Base-by-base conservation (phyloP, 1,140 invertebrate species). In the Phenacoccus solenopsis region DNA sequence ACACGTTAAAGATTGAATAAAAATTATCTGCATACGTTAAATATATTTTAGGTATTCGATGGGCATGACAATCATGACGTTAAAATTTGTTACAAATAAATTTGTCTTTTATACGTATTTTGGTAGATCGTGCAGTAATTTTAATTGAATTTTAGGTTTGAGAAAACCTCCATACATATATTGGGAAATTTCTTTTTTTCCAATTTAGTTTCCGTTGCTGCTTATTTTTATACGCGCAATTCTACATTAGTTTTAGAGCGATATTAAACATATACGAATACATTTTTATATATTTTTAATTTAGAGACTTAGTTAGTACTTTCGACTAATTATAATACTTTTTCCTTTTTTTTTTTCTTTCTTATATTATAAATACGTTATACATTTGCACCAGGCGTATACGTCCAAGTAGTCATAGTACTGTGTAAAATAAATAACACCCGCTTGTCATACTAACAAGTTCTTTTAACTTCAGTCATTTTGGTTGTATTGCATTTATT, bases 401-500 rank as follows among this genome's bases (percentile, higher is more conserved):
- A 49, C 20, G n/a, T 49, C 38, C 38, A 49, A 49, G 38, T 49
- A 49, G 38, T 49, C 2, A 49, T 49, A 49, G 38, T 49, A n/a
- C 20, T 49, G 38, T 49, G 20, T 49, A 49, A 49, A 49, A 49
- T 49, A n/a, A 49, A 49, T 49, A 49, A 49, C 38, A 49, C 38
- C 38, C 38, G 38, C 38, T 49, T 49, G 20, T 49, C 38, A 49
- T 49, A 49, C 38, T 49, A 49, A 49, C 38, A 49, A 49, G 13
- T 49, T n/a, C n/a, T 49, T 49, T 49, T n/a, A 49, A 49, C 38
- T 49, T 16, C 38, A 49, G 38, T 49, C 38, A 49, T 49, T n/a
- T 49, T 49, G 38, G 38, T 49, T 49, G 38, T 49, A n/a, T 49
- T 49, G 38, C 38, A 49, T 49, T 49, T n/a, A 38, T 38, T 64